Conservation (phyloP, 2,797 vertebrate genomes). For the Delichon dasypus region DNA sequence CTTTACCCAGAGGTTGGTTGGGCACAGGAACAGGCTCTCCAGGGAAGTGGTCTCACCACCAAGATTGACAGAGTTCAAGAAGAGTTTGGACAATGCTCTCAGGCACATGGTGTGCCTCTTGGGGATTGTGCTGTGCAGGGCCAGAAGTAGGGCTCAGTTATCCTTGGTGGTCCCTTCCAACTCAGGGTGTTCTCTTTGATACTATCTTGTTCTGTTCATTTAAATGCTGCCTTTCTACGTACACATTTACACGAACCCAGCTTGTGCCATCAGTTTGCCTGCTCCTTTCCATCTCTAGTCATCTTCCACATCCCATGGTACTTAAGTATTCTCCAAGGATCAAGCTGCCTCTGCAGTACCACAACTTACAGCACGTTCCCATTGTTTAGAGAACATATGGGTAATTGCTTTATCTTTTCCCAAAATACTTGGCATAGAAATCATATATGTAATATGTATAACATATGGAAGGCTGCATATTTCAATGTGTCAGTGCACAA, state of each 20-base stretch:
- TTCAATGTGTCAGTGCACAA: neutral
- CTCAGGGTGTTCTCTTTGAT: neutral
- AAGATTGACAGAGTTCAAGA: neutral
- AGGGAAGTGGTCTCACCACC: neutral
- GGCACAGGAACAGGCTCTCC: neutral
- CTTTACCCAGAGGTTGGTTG: too few species aligned
- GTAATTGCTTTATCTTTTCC: neutral
- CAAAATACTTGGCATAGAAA: neutral
- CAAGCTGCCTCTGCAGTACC: neutral
- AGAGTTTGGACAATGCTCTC: neutral
- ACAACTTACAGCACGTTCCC: neutral
- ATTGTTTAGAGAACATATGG: neutral
- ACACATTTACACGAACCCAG: accelerated
- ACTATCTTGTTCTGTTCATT: neutral
- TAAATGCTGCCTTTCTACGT: neutral
- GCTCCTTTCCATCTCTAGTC: neutral
- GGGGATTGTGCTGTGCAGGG: neutral
- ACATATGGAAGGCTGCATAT: neutral
- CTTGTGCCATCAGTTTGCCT: neutral
- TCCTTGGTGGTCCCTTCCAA: neutral
- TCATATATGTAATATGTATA: neutral
- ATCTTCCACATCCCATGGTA: neutral
- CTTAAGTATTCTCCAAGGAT: neutral
- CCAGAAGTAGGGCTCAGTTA: neutral
- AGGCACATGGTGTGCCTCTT: neutral